Conservation (phyloP, 2,797 vertebrate genomes). For the Petrocephalus sullivani region DNA sequence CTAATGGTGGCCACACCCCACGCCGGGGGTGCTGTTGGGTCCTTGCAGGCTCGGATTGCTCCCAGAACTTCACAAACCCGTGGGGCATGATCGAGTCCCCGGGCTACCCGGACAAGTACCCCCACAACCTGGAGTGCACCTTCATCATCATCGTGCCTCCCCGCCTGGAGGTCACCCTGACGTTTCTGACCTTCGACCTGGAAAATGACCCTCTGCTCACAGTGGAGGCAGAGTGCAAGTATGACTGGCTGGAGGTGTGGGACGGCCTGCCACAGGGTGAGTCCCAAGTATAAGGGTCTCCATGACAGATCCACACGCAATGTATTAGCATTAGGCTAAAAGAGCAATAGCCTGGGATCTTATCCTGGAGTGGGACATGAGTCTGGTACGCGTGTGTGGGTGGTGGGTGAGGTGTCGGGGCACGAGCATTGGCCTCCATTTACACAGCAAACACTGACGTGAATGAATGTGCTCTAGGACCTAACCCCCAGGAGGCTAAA, state of each 20-base stretch:
- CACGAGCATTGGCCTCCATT: conserved; percentile 20
- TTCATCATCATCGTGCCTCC: conserved; percentile 80
- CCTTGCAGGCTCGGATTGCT: conserved; percentile 80
- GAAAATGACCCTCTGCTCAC: conserved; percentile 90
- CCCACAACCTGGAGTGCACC: conserved; percentile 78
- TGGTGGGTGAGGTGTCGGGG: background rate
- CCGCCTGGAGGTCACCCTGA: conserved; percentile 86
- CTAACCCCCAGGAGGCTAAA: conserved; percentile 29
- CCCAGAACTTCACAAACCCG: conserved; percentile 74
- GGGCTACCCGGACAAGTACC: conserved; percentile 81
- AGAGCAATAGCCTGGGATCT: background rate
- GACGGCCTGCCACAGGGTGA: conserved; percentile 91
- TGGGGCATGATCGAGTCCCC: conserved; percentile 79
- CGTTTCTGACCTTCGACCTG: conserved; percentile 90
- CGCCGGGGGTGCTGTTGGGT: background rate
- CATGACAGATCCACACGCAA: background rate
- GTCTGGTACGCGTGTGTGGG: background rate
- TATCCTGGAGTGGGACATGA: background rate
- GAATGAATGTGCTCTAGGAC: conserved; percentile 38
- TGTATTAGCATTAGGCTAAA: background rate
- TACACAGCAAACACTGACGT: conserved; percentile 34
- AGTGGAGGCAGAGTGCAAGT: conserved; percentile 91
- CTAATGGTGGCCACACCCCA: background rate
- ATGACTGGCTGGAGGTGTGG: conserved; percentile 98
- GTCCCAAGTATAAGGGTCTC: conserved; percentile 34